Base-by-base conservation (phyloP, 2,797 vertebrate genomes). In the Hyperoplus lanceolatus region DNA sequence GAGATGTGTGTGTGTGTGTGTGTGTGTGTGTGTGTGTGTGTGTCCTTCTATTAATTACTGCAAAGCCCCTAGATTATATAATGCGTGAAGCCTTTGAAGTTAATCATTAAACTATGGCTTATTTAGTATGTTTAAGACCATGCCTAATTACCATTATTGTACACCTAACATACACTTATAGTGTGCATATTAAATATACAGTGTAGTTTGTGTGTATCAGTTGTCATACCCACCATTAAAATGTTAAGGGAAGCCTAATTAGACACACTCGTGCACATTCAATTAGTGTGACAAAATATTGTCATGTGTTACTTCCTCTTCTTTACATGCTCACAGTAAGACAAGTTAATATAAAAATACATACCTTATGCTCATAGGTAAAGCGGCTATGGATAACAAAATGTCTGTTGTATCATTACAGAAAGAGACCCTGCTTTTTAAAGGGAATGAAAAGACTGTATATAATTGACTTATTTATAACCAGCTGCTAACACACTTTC, bases 381-480 rank as follows among this genome's bases (percentile, higher is more conserved):
- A 45, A 45, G 43, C 43, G 6, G 43, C 51, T 15, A 41, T 56
- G 7, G 16, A 73, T 74, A 49, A 58, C 42, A 4, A 56, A 54
- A 72, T 64, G 38, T 16, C 8, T 8, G 8, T 51, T 57, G 15
- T 13, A 54, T 67, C 21, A 9, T 57, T 39, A 45, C 53, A 77
- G 54, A 36, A 54, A 56, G 46, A 70, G 42, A 29, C 42, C 29
- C 46, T 49, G 41, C 66, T 77, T 56, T 70, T 12, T 54, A 62
- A 65, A 8, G 10, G 48, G 67, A 42, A 58, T 55, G 15, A 69
- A 70, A 73, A 65, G 63, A 63, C 48, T 1, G 0, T 49, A 48
- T 73, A 67, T 61, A 77, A 62, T 84, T 72, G 43, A n/a, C 46
- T 45, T 65, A 82, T 36, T 69, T 74, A 54, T 51, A 56, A 54